Evolutionary conservation across 2,797 vertebrate genomes (phyloP), one percentile per base, ranked within the genome.

Genomic region (Brachyalestes nurse): DNA sequence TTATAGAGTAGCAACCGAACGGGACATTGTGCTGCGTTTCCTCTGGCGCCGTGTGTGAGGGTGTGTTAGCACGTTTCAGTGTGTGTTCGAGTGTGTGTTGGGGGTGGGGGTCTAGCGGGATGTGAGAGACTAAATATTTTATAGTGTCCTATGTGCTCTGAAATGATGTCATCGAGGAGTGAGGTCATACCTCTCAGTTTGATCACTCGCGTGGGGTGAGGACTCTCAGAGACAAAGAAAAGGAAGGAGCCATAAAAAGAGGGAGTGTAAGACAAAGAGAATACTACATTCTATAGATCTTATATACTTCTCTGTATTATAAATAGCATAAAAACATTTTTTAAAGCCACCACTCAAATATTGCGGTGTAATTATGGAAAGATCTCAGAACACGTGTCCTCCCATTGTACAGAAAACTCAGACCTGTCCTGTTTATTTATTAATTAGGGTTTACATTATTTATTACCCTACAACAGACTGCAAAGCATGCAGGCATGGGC

Each of bases 181-280:
- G 66, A 49, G 40, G 66, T 69, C 66, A 69, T 69, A 21, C 66
- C 28, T 65, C 25, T 40, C 34, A 9, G 60, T 61, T 61, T 61
- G 25, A 62, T 62, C 62, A 40, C 6, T 19, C 6, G 17, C 16
- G 40, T 6, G 40, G 17, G 13, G 17, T 1, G 34, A 9, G 1
- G 17, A 57, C 19, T 5, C 4, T n/a, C 55, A 57, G 55, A 57
- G 62, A 40, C 16, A 19, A 17, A 19, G 8, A 0, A 0, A 21
- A 12, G 1, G 14, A 16, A 17, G 1, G 0, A 64, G 38, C 28
- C 6, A 17, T 16, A 8, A 19, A 40, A 6, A 34, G 5, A 34
- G 13, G 61, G 16, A 1, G 13, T 2, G 2, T 14, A 6, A 45
- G 25, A 10, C 25, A 14, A 60, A 23, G 21, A 1, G 23, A 23